Base-by-base conservation (phyloP, 2,888 invertebrate genomes). In the Iselma pallidipennis region DNA sequence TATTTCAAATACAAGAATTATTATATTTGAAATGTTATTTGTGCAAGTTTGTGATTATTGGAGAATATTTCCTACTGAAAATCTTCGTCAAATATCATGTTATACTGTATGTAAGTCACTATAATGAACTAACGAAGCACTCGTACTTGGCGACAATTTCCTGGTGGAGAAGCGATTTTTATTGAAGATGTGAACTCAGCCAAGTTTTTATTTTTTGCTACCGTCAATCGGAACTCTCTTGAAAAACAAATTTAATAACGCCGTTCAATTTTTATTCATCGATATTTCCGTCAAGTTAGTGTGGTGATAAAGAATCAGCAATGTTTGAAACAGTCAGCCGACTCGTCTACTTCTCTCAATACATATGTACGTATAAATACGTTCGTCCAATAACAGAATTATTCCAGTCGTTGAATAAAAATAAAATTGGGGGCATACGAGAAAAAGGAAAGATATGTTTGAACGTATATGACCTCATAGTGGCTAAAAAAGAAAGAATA, bases 351-450 rank as follows among this genome's bases (percentile, higher is more conserved):
- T 50, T 51, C 42, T 48, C 42, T 52, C 37, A 57, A 62, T 65
- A 62, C 62, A 57, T 33, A 14, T 3, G 16, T 10, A 10, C 9
- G 6, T 59, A 65, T 54, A 60, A 60, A 66, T 62, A 65, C 59
- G 48, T 28, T 4, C 26, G 49, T 54, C 58, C 42, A 55, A 59
- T 59, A 57, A 59, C 59, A 57, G 62, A 67, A 60, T 66, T 65
- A 56, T 67, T 61, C 55, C 33, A 55, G 49, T 59, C 57, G 55
- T 57, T 55, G 63, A 64, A 67, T 65, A 61, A 64, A 68, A 67
- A 63, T 59, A 58, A 57, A 67, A 67, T 67, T 63, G 33, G 61
- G 62, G 59, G 56, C 45, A 45, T 58, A 42, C 37, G 54, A 54
- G 31, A 54, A 29, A 19, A 37, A 62, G 52, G 61, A n/a, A n/a